phyloP scores from a whole-genome alignment of 2,113 vertebrate species.

The Pollimyrus isidori region DNA sequence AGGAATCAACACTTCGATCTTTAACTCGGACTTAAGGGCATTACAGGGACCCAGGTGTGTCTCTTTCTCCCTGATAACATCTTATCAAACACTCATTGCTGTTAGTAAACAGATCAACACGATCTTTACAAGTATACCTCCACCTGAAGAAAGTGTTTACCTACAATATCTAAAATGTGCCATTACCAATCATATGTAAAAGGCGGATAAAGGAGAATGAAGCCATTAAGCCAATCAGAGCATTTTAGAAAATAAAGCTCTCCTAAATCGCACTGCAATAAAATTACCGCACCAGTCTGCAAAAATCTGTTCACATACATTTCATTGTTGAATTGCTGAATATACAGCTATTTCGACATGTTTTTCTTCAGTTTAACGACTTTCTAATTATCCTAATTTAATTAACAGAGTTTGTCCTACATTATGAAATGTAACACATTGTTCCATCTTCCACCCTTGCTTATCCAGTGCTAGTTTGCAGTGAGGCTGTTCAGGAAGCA shows the following conservation, averaged over 20 bases:
- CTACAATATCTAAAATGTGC: background rate
- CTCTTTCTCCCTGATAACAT: background rate
- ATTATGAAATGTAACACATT: background rate
- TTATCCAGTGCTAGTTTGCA: background rate
- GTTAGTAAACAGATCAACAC: constrained; percentile 5
- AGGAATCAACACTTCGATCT: background rate
- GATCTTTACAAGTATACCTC: background rate
- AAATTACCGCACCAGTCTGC: background rate
- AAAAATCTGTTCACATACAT: background rate
- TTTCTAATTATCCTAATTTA: background rate
- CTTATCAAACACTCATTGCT: background rate
- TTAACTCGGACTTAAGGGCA: background rate
- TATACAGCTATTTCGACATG: background rate
- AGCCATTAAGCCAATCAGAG: background rate
- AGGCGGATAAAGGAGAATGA: background rate
- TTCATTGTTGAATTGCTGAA: background rate
- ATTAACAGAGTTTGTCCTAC: background rate
- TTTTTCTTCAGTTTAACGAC: background rate
- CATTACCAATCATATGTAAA: background rate
- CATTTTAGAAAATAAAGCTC: background rate
- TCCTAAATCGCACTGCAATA: background rate
- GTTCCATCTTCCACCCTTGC: background rate
- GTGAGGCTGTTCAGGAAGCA: background rate
- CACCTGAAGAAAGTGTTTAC: background rate
- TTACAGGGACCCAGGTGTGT: background rate